Conservation (phyloP, 1,140 invertebrate species). For the Lasioglossum baleicum region DNA sequence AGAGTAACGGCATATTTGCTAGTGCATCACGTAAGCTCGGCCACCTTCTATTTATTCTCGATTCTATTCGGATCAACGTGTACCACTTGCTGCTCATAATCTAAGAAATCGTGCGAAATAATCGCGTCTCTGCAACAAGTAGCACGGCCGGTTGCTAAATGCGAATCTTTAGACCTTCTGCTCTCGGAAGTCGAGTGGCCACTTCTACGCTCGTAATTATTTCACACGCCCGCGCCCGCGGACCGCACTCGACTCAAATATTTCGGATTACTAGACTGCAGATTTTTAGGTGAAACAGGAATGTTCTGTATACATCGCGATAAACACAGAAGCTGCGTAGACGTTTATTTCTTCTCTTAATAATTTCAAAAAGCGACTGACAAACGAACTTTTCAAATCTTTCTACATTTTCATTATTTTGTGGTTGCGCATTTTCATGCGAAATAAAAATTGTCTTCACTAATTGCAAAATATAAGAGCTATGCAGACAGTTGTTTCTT, state of each 20-base stretch:
- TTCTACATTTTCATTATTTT: too few relatives aligned
- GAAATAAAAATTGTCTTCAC: too few relatives aligned
- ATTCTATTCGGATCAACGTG: conserved; percentile 41
- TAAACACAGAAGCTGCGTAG: too few relatives aligned
- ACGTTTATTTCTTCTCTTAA: too few relatives aligned
- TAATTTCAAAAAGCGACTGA: too few relatives aligned
- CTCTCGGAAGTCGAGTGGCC: background rate
- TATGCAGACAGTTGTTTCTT: too few relatives aligned
- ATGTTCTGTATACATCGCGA: too few relatives aligned
- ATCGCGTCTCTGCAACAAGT: background rate
- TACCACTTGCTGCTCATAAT: conserved; percentile 26
- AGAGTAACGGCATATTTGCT: conserved; percentile 32
- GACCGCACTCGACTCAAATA: background rate
- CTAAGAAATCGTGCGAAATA: conserved; percentile 3
- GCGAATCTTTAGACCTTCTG: background rate
- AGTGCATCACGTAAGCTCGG: conserved; percentile 39
- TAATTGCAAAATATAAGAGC: too few relatives aligned
- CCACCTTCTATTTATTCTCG: conserved; percentile 50
- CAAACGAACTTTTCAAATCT: too few relatives aligned
- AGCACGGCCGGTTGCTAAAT: background rate
- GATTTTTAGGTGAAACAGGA: too few relatives aligned
- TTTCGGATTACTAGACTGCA: background rate
- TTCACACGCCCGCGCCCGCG: background rate
- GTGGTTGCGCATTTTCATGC: too few relatives aligned
- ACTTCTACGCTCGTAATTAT: background rate